A percentile compares a stretch with the other conserved stretches of the same genome.
Conservation (phyloP, 2,113 vertebrate genomes). For the Sialia sialis region DNA sequence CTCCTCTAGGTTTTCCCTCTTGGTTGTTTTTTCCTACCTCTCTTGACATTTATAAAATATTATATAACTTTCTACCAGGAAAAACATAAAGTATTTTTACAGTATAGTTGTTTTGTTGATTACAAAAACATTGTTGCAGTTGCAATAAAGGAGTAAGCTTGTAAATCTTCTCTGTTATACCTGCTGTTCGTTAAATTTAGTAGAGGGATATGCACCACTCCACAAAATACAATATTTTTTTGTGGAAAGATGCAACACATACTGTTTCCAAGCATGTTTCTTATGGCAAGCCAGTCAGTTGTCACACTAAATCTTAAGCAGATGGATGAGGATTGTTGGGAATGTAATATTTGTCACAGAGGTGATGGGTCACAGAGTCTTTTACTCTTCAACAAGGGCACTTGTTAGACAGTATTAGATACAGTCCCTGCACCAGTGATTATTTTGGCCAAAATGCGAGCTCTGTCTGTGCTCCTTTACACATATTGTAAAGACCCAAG, state of each 20-base stretch:
- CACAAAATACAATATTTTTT: slow-evolving; percentile 17
- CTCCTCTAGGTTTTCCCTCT: background rate
- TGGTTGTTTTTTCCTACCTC: background rate
- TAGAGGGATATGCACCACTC: slow-evolving; percentile 1
- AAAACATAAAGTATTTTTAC: slow-evolving; percentile 36
- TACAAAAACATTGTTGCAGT: background rate
- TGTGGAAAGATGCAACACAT: background rate
- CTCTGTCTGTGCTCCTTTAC: background rate
- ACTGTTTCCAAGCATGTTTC: background rate
- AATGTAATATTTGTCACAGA: background rate
- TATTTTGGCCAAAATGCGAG: background rate
- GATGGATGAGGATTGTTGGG: background rate
- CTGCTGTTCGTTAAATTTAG: slow-evolving; percentile 39
- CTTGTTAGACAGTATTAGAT: background rate
- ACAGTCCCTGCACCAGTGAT: background rate
- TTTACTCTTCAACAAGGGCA: background rate
- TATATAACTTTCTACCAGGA: slow-evolving; percentile 11
- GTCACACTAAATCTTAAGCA: slow-evolving; percentile 25
- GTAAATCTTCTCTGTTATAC: slow-evolving; percentile 38
- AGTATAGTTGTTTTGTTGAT: slow-evolving; percentile 22
- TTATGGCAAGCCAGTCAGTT: background rate
- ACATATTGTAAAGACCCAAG: background rate
- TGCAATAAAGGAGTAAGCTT: background rate
- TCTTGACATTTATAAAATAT: slow-evolving; percentile 30
- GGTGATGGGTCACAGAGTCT: background rate